phyloP scores from a whole-genome alignment of 2,113 vertebrate species.

The Indri indri region DNA sequence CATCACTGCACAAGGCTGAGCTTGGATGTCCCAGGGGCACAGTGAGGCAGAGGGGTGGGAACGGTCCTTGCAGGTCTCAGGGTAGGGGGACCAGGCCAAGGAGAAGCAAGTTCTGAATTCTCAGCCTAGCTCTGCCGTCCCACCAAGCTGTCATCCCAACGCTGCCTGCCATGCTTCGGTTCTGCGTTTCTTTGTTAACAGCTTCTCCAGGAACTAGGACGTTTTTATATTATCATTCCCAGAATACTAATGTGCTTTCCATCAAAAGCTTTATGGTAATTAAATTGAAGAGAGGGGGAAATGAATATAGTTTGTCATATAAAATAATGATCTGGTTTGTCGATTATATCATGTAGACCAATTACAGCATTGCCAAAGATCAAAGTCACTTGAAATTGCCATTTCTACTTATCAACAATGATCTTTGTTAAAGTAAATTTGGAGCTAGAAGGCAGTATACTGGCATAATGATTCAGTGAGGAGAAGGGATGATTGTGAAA shows the following conservation, averaged over 20 bases:
- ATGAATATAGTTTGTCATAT: constrained; percentile 15
- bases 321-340: constrained; percentile 34
- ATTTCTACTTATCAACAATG: not conserved
- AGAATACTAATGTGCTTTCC: constrained; percentile 14
- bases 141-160: not conserved
- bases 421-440: constrained; percentile 7
- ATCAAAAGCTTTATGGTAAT: constrained; percentile 33
- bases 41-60: not conserved
- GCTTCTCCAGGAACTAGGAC: not conserved
- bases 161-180: not conserved
- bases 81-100: not conserved
- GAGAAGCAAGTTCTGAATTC: not conserved
- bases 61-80: not conserved
- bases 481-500: not conserved
- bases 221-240: not conserved
- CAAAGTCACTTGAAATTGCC: not conserved
- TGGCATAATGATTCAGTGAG: not conserved
- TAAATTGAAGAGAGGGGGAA: constrained; percentile 8
- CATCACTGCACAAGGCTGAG: not conserved
- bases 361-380: not conserved
- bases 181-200: not conserved
- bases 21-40: not conserved
- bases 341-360: constrained; percentile 8
- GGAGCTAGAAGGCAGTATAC: not conserved
- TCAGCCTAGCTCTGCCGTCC: not conserved